Evolutionary conservation across 2,797 vertebrate species (phyloP).

Genomic region (Corythornis leucogaster): DNA sequence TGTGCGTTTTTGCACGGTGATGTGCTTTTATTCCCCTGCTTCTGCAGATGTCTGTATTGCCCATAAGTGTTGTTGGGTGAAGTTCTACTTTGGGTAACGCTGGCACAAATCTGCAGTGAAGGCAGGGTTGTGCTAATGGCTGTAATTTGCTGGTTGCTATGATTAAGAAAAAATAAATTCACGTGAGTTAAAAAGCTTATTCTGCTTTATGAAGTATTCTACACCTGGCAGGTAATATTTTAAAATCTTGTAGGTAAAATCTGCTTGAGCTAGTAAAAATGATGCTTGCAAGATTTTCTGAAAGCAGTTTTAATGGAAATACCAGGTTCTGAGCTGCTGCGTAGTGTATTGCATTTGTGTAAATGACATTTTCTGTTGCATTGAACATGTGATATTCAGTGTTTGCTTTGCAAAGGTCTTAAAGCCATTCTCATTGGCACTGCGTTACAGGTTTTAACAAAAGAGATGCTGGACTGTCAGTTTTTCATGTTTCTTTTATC

Average conservation of each 20-base stretch:
- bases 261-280: constrained; percentile 22
- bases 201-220: constrained; percentile 1
- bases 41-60: neutral
- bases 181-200: neutral
- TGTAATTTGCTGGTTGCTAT: neutral
- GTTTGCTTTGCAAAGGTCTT: neutral
- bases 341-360: neutral
- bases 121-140: neutral
- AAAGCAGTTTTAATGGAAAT: constrained; percentile 2
- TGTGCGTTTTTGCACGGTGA: neutral
- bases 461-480: neutral
- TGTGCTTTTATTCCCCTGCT: neutral
- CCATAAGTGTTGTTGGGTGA: neutral
- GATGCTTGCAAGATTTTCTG: neutral
- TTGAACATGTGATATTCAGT: neutral
- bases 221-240: neutral
- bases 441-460: neutral
- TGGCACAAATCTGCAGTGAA: neutral
- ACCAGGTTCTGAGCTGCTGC: neutral
- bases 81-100: neutral
- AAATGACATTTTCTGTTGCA: neutral
- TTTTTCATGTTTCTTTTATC: neutral
- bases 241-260: neutral
- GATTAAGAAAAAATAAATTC: neutral
- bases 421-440: neutral